Percentiles rank a stretch among this genome's conserved stretches.
Evolutionary conservation across 2,888 invertebrate genomes (phyloP).

Genomic region (Daptonema setosum): DNA sequence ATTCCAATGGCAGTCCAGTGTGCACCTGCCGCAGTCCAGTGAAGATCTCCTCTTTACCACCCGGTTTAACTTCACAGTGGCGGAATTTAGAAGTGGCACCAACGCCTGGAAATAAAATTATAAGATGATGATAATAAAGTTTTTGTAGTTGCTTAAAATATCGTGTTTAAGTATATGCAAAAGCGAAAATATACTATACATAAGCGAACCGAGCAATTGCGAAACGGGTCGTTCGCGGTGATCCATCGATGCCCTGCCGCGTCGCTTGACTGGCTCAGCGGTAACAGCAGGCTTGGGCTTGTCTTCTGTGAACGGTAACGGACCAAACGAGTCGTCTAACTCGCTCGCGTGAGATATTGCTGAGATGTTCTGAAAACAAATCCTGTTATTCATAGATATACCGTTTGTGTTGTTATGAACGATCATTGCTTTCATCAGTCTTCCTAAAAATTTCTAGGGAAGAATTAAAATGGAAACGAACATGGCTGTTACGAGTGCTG

Average conservation of each 20-base stretch:
- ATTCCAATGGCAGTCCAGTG: constrained; percentile 19
- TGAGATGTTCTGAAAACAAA: too few relatives aligned
- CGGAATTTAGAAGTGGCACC: constrained; percentile 17
- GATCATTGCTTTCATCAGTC: too few relatives aligned
- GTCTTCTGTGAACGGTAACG: neutral
- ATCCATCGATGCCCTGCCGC: neutral
- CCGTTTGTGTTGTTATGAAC: too few relatives aligned
- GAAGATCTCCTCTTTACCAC: constrained; percentile 4
- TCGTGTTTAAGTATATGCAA: neutral
- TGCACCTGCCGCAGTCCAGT: constrained; percentile 11
- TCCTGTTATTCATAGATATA: too few relatives aligned
- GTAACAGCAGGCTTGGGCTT: neutral
- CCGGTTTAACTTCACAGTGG: constrained; percentile 15
- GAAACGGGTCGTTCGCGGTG: neutral
- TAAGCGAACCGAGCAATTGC: neutral
- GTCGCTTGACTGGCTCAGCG: neutral
- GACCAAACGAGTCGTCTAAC: neutral
- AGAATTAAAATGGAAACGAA: too few relatives aligned
- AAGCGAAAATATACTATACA: neutral
- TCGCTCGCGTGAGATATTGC: neutral
- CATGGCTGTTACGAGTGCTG: too few relatives aligned
- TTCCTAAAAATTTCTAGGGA: too few relatives aligned
- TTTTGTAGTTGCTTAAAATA: neutral
- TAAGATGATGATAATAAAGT: too few relatives aligned
- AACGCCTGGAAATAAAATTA: too few relatives aligned